A percentile compares a stretch with the other conserved stretches of the same genome.
phyloP scores from a whole-genome alignment of 23 tunicate genomes.

The Styela plicata region DNA sequence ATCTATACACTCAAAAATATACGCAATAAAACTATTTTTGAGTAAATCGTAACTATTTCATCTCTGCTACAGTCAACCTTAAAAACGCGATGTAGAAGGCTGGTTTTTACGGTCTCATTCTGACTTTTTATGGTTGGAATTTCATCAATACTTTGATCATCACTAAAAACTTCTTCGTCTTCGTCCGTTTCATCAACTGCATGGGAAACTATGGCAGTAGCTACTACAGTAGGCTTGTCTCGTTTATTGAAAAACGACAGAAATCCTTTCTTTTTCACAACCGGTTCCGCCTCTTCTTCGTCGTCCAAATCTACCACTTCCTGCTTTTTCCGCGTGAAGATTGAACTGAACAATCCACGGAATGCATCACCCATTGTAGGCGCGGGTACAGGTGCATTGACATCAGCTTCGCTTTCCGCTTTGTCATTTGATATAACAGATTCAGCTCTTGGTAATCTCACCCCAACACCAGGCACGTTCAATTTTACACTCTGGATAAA shows the following conservation, averaged over 20 bases:
- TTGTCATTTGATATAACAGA: background rate
- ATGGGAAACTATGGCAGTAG: background rate
- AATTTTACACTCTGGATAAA: conserved; percentile 24
- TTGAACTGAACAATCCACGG: background rate
- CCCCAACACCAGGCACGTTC: conserved; percentile 22
- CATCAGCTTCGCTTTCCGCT: background rate
- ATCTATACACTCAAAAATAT: too few relatives aligned
- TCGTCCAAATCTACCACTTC: background rate
- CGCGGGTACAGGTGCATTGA: background rate
- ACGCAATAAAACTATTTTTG: too few relatives aligned
- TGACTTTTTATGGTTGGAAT: background rate
- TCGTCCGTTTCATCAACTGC: background rate
- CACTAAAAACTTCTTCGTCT: background rate
- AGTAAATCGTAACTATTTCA: too few relatives aligned
- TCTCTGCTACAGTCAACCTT: background rate
- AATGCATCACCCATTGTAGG: conserved; percentile 17
- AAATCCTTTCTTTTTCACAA: background rate
- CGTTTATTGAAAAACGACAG: background rate
- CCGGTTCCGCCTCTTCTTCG: background rate
- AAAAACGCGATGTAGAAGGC: background rate
- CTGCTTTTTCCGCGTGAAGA: background rate
- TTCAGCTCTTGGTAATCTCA: conserved; percentile 3
- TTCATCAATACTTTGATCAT: background rate
- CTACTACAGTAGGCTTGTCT: background rate
- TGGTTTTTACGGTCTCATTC: background rate